phyloP scores from a whole-genome alignment of 2,113 vertebrate species.

The Centrocercus urophasianus region DNA sequence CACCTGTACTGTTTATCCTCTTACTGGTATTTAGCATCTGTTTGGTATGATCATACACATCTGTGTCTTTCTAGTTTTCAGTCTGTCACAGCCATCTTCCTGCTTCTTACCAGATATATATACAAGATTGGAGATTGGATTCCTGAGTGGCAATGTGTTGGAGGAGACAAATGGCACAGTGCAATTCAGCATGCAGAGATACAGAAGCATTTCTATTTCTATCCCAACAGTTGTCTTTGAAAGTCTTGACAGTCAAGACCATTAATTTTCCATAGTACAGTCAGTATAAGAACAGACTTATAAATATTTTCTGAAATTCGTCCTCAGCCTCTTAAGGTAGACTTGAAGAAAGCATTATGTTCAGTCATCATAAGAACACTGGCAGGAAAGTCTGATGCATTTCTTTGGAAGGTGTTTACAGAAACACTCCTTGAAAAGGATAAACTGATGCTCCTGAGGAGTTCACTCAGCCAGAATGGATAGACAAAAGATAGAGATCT shows the following conservation, averaged over 20 bases:
- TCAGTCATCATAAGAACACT: constrained; percentile 87
- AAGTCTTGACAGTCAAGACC: background rate
- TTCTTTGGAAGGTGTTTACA: constrained; percentile 82
- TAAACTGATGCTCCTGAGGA: background rate
- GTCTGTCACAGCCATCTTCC: background rate
- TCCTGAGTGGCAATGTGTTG: background rate
- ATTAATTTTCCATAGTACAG: background rate
- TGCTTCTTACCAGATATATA: background rate
- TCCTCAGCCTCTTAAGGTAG: background rate
- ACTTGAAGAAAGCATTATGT: constrained; percentile 58
- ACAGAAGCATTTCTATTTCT: background rate
- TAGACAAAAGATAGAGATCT: background rate
- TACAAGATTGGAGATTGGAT: background rate
- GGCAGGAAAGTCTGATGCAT: constrained; percentile 83
- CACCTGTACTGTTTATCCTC: background rate
- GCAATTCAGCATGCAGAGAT: background rate
- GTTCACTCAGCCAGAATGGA: background rate
- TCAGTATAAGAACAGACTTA: background rate
- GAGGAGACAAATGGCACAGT: background rate
- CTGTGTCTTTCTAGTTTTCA: background rate
- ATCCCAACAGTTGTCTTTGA: background rate
- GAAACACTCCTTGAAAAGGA: constrained; percentile 80
- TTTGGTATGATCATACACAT: background rate
- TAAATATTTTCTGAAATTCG: background rate
- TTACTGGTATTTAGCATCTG: background rate